Conservation (phyloP, 2,888 invertebrate genomes). For the Emmelina monodactyla region DNA sequence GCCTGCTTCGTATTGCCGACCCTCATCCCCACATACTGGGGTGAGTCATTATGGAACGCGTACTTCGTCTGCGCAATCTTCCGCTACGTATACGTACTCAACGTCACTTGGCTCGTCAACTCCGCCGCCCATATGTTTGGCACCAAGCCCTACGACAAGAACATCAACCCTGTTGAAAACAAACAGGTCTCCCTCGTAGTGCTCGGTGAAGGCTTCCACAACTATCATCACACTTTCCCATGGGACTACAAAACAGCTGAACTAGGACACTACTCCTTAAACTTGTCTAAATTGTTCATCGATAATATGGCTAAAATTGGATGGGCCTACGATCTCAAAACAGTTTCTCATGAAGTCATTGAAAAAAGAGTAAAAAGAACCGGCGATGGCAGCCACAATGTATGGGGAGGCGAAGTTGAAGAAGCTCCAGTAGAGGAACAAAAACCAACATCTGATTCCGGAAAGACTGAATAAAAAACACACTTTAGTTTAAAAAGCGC, state of each 20-base stretch:
- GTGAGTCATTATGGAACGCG: slow-evolving; percentile 71
- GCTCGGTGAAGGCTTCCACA: slow-evolving; percentile 85
- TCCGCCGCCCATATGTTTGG: slow-evolving; percentile 86
- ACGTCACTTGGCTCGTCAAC: slow-evolving; percentile 90
- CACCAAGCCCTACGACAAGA: slow-evolving; percentile 75
- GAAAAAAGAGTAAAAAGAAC: slow-evolving; percentile 75
- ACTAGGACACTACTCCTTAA: slow-evolving; percentile 73
- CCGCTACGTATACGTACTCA: slow-evolving; percentile 79
- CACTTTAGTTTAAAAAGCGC: no score
- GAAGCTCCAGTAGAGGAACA: slow-evolving; percentile 37
- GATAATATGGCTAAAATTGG: slow-evolving; percentile 83
- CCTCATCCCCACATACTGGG: slow-evolving; percentile 76
- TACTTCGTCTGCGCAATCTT: slow-evolving; percentile 75
- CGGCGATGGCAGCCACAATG: slow-evolving; percentile 75
- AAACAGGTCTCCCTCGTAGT: slow-evolving; percentile 70
- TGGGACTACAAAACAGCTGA: slow-evolving; percentile 88
- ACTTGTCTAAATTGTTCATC: slow-evolving; percentile 78
- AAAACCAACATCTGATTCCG: no score
- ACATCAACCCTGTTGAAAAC: slow-evolving; percentile 77
- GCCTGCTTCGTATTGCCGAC: slow-evolving; percentile 81
- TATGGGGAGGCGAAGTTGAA: slow-evolving; percentile 80
- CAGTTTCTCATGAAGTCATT: slow-evolving; percentile 74
- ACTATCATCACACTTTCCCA: slow-evolving; percentile 86
- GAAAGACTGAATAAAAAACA: slow-evolving; percentile 29
- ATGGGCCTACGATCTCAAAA: slow-evolving; percentile 87